phyloP scores from a whole-genome alignment of 2,888 invertebrate species.

The Caenorhabditis doughertyi region DNA sequence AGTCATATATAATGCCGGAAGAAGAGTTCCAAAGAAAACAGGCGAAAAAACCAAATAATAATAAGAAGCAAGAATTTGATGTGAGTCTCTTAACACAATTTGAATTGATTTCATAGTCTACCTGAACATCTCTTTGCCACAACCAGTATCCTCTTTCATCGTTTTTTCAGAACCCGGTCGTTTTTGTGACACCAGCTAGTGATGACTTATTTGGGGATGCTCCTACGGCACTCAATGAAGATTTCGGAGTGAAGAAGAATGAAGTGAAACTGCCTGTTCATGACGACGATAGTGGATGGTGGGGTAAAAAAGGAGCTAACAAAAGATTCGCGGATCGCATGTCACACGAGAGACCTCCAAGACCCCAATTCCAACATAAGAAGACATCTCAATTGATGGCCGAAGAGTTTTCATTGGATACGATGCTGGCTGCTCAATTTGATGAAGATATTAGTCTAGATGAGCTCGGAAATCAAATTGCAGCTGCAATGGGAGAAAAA shows the following conservation, averaged over 20 bases:
- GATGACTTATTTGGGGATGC: conserved; percentile 74
- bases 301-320: conserved; percentile 46
- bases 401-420: conserved; percentile 54
- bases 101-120: too few species aligned
- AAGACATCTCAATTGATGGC: conserved; percentile 49
- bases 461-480: conserved; percentile 66
- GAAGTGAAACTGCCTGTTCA: conserved; percentile 26
- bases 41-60: conserved; percentile 11
- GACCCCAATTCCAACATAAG: conserved; percentile 11
- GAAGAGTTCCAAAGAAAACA: conserved; percentile 43
- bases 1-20: conserved; percentile 53
- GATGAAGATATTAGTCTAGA: conserved; percentile 43
- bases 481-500: conserved; percentile 69
- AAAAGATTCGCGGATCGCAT: conserved; percentile 1
- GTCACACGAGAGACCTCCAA: not conserved
- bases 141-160: too few species aligned
- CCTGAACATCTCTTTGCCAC: too few species aligned
- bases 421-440: conserved; percentile 63
- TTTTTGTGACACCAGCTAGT: conserved; percentile 66
- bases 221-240: conserved; percentile 63
- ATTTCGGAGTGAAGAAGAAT: conserved; percentile 66
- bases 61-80: conserved; percentile 13
- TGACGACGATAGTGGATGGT: conserved; percentile 42
- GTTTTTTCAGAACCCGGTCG: conserved; percentile 52
- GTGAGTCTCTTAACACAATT: conserved; percentile 7